Base-by-base conservation (phyloP, 2,888 invertebrate species). In the Spodoptera littoralis region DNA sequence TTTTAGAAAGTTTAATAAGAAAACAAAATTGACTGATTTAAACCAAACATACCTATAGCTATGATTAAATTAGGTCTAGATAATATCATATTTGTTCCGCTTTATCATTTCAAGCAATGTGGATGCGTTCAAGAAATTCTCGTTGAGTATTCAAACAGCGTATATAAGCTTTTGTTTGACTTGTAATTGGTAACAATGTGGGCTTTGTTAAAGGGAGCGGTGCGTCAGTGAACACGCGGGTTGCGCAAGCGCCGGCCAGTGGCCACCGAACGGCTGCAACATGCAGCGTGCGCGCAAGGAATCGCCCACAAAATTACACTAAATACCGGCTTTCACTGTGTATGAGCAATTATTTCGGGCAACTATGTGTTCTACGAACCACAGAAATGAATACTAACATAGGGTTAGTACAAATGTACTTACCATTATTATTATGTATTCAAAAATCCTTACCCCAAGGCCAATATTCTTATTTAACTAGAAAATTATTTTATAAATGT, bases 121-220 rank as follows among this genome's bases (percentile, higher is more conserved):
- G 24, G 42, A 42, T 30, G 18, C n/a, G 46, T 47, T 18, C 50
- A 55, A 52, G 42, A 27, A 47, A 59, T 50, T 46, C 53, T 61
- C 59, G 58, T 64, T 61, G 54, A 36, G 47, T 61, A 61, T 65
- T 58, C 60, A 55, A 57, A 51, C 51, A 72, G 53, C 62, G 60
- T 53, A 51, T 53, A 54, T 46, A 61, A 70, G 70, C 50, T 56
- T 68, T 59, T 70, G 59, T 79, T 70, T 66, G 57, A 51, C 46
- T 59, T 63, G 47, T 75, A 70, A 77, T 73, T 77, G 69, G 80
- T 57, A 66, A 61, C 65, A 70, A 63, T 56, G 61, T 52, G 53
- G 64, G 70, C 67, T 70, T 66, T 77, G 70, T 76, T 66, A 52
- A 42, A 55, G 41, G 47, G 47, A 66, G 45, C 48, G 24, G 56